These are phyloP conservation scores for Tyrannus savana DNA, from an alignment of 2,113 vertebrate genomes.

Conservation along the genomic window DNA sequence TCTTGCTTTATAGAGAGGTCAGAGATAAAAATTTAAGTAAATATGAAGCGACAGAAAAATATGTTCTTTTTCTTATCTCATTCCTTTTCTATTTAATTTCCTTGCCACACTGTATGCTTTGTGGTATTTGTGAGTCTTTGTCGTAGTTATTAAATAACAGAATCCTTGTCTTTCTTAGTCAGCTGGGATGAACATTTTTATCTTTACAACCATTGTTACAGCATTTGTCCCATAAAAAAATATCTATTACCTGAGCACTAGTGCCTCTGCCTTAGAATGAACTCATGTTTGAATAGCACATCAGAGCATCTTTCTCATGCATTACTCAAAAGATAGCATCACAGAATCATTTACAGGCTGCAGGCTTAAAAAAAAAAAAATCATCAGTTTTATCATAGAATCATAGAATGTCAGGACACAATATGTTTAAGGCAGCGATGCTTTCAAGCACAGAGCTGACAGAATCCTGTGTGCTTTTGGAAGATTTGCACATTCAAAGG, in stretches of 20 bases:
- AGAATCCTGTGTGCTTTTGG: neutral
- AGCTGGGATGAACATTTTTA: slow-evolving; percentile 29
- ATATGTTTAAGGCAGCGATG: neutral
- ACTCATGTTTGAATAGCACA: neutral
- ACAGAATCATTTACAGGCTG: slow-evolving; percentile 18
- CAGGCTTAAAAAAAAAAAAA: neutral
- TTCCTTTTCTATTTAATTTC: slow-evolving; percentile 57
- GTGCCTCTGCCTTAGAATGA: slow-evolving; percentile 9
- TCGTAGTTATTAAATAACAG: slow-evolving; percentile 22
- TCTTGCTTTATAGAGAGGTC: slow-evolving; percentile 32
- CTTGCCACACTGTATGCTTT: neutral
- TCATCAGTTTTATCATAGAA: neutral
- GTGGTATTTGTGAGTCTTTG: slow-evolving; percentile 34
- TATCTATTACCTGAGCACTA: neutral
- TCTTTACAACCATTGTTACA: slow-evolving; percentile 14
- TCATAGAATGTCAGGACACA: neutral
- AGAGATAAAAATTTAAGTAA: slow-evolving; percentile 49
- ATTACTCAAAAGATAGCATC: slow-evolving; percentile 37
- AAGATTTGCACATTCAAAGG: neutral
- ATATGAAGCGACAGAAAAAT: slow-evolving; percentile 12
- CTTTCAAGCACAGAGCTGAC: neutral
- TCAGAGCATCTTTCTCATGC: slow-evolving; percentile 16
- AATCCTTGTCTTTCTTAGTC: slow-evolving; percentile 3
- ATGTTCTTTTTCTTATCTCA: slow-evolving; percentile 49
- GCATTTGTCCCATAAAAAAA: slow-evolving; percentile 26